Base-by-base conservation (phyloP, 2,797 vertebrate genomes). In the Oreortyx pictus region DNA sequence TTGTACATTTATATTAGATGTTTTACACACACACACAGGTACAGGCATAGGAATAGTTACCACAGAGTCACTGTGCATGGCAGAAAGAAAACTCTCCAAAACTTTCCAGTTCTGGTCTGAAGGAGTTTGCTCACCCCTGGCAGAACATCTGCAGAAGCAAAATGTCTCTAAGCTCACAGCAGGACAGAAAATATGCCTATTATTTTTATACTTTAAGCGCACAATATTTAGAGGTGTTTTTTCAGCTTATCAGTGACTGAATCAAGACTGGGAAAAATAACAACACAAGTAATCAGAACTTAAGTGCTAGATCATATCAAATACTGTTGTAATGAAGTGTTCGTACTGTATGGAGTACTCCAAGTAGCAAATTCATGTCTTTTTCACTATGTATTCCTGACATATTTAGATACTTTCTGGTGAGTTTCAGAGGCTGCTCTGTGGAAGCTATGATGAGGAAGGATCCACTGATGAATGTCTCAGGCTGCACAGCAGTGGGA, bases 11-110 rank as follows among this genome's bases (percentile, higher is more conserved):
- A 25, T 4, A 2, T 31, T 59, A n/a, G 33, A 12, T 64, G 18
- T 74, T 86, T 82, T 64, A 54, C 10, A 74, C 1, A 50, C 35
- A 35, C 0, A 3, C 16, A 35, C 7, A 20, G 0, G 0, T 18
- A 14, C 14, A 16, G 23, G 16, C 11, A 22, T 6, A 39, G 31
- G 57, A 67, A 67, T 17, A 17, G 7, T 71, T 82, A 80, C 33
- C 19, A 29, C 8, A 52, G 43, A 37, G 7, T 9, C 8, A 33
- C 23, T 4, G 4, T 20, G 56, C 5, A 4, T 25, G 5, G 43
- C 59, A 79, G 60, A 84, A 75, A 6, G 4, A 79, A 73, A 88
- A 8, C 9, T 64, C 37, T n/a, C 43, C n/a, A n/a, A n/a, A n/a
- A n/a, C 13, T 19, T 89, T 83, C 43, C n/a, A 79, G 52, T 24